Evolutionary conservation across 2,888 invertebrate genomes (phyloP).

Genomic region (Drosophila bunnanda): DNA sequence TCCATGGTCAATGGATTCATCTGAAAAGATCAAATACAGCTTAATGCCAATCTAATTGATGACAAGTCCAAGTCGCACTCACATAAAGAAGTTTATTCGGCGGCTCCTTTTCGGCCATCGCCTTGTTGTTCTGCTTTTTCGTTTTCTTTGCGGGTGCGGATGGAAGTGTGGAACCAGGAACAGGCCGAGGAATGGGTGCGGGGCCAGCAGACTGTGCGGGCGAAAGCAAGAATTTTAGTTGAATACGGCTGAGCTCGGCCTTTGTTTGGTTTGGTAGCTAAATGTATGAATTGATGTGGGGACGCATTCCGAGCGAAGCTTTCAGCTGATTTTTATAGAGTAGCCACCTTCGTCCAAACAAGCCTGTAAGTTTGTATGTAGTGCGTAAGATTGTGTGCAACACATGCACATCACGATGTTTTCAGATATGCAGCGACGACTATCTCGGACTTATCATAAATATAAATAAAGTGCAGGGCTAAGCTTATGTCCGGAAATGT

Average conservation of each 20-base stretch:
- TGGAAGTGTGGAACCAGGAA: background rate
- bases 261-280: conserved; percentile 30
- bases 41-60: background rate
- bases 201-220: conserved; percentile 20
- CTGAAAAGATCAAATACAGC: conserved; percentile 37
- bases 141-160: conserved; percentile 29
- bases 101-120: conserved; percentile 54
- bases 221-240: conserved; percentile 7
- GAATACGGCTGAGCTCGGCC: conserved; percentile 10
- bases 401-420: conserved; percentile 3
- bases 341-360: conserved; percentile 40
- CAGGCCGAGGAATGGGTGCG: background rate
- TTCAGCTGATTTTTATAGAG: conserved; percentile 61
- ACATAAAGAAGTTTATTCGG: conserved; percentile 56
- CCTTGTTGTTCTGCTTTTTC: conserved; percentile 51
- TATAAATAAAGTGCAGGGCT: background rate
- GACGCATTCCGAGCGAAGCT: conserved; percentile 8
- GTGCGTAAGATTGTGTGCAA: background rate
- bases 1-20: conserved; percentile 79
- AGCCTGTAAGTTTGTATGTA: conserved; percentile 18
- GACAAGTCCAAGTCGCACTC: conserved; percentile 36
- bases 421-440: background rate
- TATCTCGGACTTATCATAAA: background rate
- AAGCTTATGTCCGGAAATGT: background rate
- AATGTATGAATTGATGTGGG: conserved; percentile 22